Evolutionary conservation across 2,888 invertebrate species (phyloP).

Genomic region (Pharmacophagus antenor): DNA sequence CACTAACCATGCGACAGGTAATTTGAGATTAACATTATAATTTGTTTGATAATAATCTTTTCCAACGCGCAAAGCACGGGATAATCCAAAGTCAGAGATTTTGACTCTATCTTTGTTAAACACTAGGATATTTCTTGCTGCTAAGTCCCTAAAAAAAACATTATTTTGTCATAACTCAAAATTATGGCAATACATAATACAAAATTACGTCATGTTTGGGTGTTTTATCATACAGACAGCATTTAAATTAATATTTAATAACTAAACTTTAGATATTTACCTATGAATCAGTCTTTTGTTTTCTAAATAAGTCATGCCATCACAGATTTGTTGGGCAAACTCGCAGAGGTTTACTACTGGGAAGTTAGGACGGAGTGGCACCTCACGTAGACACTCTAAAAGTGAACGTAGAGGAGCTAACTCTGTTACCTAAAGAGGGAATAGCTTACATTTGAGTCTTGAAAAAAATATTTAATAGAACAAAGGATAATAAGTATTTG

Average conservation of each 20-base stretch:
- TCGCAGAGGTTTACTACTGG: conserved; percentile 95
- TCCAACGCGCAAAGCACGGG: conserved; percentile 96
- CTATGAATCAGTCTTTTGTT: conserved; percentile 97
- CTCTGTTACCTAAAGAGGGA: conserved; percentile 89
- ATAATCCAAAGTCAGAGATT: conserved; percentile 98
- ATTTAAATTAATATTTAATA: background rate
- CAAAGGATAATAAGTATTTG: too few species aligned
- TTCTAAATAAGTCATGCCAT: conserved; percentile 99
- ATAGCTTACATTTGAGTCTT: background rate
- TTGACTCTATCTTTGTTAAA: conserved; percentile 98
- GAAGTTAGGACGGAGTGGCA: conserved; percentile 93
- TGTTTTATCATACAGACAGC: background rate
- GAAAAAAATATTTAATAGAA: background rate
- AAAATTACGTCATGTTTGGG: too few species aligned
- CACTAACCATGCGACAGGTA: conserved; percentile 97
- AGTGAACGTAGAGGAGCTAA: conserved; percentile 96
- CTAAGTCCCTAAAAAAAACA: conserved; percentile 88
- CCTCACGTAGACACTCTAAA: conserved; percentile 96
- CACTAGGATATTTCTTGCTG: conserved; percentile 98
- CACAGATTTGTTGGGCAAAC: conserved; percentile 97
- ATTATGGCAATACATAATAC: too few species aligned
- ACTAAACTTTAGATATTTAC: conserved; percentile 52
- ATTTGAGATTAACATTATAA: conserved; percentile 97
- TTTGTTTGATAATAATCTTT: conserved; percentile 99
- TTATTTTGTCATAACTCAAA: background rate